Conservation (phyloP, 1,140 invertebrate species). For the Zaprionus gabonicus region DNA sequence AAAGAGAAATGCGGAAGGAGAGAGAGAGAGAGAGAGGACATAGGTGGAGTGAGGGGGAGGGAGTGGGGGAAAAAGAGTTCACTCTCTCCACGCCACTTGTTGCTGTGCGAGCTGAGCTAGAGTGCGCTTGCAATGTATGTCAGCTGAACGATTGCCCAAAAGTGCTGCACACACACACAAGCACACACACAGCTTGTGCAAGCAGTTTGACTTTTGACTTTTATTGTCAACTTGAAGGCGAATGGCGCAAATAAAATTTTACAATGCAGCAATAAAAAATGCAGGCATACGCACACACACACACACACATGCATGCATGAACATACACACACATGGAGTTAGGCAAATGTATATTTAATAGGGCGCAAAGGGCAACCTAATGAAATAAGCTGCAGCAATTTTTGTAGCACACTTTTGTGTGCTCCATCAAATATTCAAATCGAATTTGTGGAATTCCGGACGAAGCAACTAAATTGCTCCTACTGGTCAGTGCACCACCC, state of each 20-base stretch:
- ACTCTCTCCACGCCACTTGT: slow-evolving; percentile 1
- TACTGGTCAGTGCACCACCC: background rate
- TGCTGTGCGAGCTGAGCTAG: slow-evolving; percentile 3
- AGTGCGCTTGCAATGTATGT: background rate
- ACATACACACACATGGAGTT: background rate
- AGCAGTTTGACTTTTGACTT: slow-evolving; percentile 35
- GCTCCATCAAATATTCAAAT: slow-evolving; percentile 31
- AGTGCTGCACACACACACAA: slow-evolving; percentile 14
- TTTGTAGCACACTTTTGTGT: slow-evolving; percentile 5
- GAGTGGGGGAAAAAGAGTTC: no score
- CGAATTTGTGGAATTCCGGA: slow-evolving; percentile 39
- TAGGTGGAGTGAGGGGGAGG: no score
- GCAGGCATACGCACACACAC: background rate
- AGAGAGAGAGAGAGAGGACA: background rate
- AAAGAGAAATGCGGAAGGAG: background rate
- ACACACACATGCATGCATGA: background rate
- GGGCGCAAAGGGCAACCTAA: slow-evolving; percentile 59
- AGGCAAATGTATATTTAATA: slow-evolving; percentile 62
- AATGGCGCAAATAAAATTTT: slow-evolving; percentile 29
- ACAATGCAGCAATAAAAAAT: slow-evolving; percentile 31
- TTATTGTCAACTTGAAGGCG: slow-evolving; percentile 32
- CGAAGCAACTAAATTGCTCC: slow-evolving; percentile 5
- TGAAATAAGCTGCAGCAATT: background rate
- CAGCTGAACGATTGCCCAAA: slow-evolving; percentile 22
- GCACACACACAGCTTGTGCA: slow-evolving; percentile 1